Evolutionary conservation across 2,888 invertebrate genomes (phyloP).

Genomic region (Galerucella nymphaeae): DNA sequence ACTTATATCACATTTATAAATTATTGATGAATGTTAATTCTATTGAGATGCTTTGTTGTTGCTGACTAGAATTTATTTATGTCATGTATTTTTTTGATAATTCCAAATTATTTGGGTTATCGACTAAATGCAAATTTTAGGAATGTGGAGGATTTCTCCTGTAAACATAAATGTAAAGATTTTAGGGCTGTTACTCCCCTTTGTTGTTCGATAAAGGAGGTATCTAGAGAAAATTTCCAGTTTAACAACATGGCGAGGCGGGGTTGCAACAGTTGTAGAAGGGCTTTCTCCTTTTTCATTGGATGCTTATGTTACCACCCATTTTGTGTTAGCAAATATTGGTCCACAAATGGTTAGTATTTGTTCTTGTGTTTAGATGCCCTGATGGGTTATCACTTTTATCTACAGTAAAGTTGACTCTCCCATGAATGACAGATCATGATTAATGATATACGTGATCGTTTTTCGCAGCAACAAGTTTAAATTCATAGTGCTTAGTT

Average conservation of each 20-base stretch:
- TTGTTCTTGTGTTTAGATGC: constrained; percentile 66
- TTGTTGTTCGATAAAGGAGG: constrained; percentile 52
- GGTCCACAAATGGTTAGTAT: constrained; percentile 67
- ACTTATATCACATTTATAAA: no score
- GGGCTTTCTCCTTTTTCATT: constrained; percentile 58
- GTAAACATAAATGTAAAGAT: constrained; percentile 56
- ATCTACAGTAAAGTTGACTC: constrained; percentile 60
- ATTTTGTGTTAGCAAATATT: constrained; percentile 66
- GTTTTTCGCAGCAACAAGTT: constrained; percentile 39
- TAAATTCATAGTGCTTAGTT: constrained; percentile 52
- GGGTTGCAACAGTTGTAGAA: constrained; percentile 59
- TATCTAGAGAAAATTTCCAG: constrained; percentile 54
- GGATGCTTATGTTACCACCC: constrained; percentile 60
- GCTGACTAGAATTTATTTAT: neutral
- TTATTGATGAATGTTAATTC: neutral
- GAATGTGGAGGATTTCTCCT: constrained; percentile 53
- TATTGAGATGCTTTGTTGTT: neutral
- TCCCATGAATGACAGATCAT: constrained; percentile 58
- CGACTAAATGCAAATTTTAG: constrained; percentile 55
- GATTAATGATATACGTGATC: constrained; percentile 55
- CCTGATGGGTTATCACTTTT: constrained; percentile 63
- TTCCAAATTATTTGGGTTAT: constrained; percentile 40
- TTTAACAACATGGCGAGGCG: constrained; percentile 66
- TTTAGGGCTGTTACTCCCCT: constrained; percentile 56
- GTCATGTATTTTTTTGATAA: neutral